A percentile compares a stretch with the other conserved stretches of the same genome.
These are phyloP conservation scores for Agrotis exclamationis DNA, from an alignment of 2,888 invertebrate species.

Conservation along the genomic window DNA sequence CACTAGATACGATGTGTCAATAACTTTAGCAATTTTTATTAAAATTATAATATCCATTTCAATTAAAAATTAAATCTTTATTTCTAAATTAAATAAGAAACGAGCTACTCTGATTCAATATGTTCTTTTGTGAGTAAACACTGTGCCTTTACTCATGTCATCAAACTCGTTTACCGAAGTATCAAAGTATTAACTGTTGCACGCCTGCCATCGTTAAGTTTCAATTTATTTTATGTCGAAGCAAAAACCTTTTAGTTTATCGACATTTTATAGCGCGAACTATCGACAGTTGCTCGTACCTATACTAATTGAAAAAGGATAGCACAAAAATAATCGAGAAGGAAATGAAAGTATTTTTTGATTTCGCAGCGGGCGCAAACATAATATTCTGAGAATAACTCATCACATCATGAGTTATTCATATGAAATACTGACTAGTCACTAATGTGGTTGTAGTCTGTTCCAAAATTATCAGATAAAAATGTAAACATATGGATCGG, in stretches of 20 bases:
- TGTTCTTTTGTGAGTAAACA: slow-evolving; percentile 1
- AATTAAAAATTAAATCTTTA: not conserved
- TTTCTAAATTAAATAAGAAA: not conserved
- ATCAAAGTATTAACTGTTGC: slow-evolving; percentile 32
- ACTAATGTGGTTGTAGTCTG: not conserved
- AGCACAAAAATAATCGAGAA: too few relatives aligned
- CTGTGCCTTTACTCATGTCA: slow-evolving; percentile 9
- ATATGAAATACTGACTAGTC: not conserved
- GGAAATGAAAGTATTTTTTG: not conserved
- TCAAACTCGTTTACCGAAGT: slow-evolving; percentile 37
- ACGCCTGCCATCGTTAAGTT: slow-evolving; percentile 37
- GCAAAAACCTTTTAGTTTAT: slow-evolving; percentile 23
- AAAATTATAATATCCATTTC: not conserved
- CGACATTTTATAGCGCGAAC: slow-evolving; percentile 10
- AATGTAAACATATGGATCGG: too few relatives aligned
- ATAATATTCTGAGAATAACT: not conserved
- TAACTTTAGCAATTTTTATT: not conserved
- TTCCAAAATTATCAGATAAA: too few relatives aligned
- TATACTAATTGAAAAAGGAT: not conserved
- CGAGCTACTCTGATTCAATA: not conserved
- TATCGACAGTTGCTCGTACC: not conserved
- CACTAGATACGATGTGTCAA: not conserved
- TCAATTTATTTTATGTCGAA: slow-evolving; percentile 36
- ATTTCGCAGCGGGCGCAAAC: not conserved
- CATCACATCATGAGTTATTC: slow-evolving; percentile 3